Evolutionary conservation across 2,797 vertebrate species (phyloP).

Genomic region (Myoxocephalus aenaeus): DNA sequence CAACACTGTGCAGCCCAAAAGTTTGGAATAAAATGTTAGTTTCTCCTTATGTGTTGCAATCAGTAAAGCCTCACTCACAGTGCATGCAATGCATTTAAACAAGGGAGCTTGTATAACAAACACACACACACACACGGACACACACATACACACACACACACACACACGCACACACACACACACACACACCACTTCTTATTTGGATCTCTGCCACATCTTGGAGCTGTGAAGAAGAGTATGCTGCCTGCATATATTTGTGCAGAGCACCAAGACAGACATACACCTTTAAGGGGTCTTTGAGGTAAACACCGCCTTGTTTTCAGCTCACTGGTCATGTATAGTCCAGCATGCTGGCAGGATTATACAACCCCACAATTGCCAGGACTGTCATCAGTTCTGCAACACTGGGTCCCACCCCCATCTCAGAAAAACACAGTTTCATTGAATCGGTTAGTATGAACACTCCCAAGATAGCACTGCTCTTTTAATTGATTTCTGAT

Average conservation of each 20-base stretch:
- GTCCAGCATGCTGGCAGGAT: constrained; percentile 32
- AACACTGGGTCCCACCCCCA: constrained; percentile 25
- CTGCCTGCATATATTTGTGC: not conserved
- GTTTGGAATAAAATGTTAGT: constrained; percentile 10
- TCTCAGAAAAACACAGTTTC: constrained; percentile 17
- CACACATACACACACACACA: not conserved
- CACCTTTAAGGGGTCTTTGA: too few species aligned
- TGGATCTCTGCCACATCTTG: constrained; percentile 20
- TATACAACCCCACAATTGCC: constrained; percentile 28
- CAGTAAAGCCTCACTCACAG: constrained; percentile 12
- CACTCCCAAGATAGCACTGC: constrained; percentile 32
- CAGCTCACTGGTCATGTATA: constrained; percentile 36
- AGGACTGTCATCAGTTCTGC: constrained; percentile 47
- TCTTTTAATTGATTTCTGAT: constrained; percentile 46
- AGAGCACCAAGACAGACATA: constrained; percentile 8
- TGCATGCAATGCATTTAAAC: constrained; percentile 28
- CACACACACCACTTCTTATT: not conserved
- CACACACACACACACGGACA: not conserved
- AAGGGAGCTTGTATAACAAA: not conserved
- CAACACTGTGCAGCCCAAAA: not conserved
- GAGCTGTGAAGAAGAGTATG: constrained; percentile 2
- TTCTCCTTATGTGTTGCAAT: constrained; percentile 1
- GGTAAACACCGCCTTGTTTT: constrained; percentile 14
- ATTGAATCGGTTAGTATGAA: constrained; percentile 38
- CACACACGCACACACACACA: not conserved